phyloP scores from a whole-genome alignment of 2,113 vertebrate species.

The Brachyistius frenatus region DNA sequence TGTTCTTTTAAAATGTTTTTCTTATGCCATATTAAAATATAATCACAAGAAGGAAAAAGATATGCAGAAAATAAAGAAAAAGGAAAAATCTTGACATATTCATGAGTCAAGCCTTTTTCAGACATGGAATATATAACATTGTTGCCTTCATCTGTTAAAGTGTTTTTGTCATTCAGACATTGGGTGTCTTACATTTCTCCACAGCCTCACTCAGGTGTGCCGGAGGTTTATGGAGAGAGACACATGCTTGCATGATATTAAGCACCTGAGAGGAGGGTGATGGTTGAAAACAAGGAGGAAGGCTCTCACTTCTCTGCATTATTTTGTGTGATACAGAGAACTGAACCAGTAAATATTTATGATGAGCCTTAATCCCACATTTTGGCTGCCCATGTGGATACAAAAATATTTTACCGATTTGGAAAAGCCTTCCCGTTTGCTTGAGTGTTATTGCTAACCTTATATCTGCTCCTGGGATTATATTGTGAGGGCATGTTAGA shows the following conservation, averaged over 20 bases:
- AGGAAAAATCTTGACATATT: not conserved
- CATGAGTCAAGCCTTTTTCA: no score
- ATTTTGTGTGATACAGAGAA: no score
- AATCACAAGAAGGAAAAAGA: constrained; percentile 1
- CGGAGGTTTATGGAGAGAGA: not conserved
- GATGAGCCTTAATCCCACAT: no score
- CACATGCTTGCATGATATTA: not conserved
- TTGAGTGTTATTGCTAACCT: no score
- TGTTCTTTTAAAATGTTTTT: not conserved
- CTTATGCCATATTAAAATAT: constrained; percentile 29
- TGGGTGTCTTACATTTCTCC: not conserved
- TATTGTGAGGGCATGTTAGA: no score
- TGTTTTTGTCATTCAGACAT: not conserved
- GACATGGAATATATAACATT: not conserved
- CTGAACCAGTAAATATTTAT: no score
- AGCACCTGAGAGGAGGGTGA: not conserved
- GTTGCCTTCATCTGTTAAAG: not conserved
- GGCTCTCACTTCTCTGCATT: no score
- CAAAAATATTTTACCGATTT: no score
- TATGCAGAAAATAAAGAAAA: constrained; percentile 41
- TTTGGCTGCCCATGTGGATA: no score
- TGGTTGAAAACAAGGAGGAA: not conserved
- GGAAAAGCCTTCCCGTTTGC: no score
- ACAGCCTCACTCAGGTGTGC: not conserved
- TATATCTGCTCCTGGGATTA: no score